Percentiles rank a stretch among this genome's conserved stretches.
phyloP scores from a whole-genome alignment of 2,113 vertebrate genomes.

The Thunnus thynnus region DNA sequence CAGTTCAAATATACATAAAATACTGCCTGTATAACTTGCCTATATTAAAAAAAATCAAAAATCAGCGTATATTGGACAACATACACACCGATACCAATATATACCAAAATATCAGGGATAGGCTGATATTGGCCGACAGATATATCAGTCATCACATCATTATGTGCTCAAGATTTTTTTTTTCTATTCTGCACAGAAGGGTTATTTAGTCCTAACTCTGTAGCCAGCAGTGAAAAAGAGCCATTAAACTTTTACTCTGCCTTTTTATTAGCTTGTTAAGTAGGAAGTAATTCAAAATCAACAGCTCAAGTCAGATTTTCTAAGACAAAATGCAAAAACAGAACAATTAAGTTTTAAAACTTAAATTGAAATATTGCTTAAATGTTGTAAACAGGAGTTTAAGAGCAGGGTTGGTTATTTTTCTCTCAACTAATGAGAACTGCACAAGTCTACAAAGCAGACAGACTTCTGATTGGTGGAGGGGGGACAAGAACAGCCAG shows the following conservation, averaged over 20 bases:
- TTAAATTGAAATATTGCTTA: neutral
- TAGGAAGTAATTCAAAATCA: slow-evolving; percentile 17
- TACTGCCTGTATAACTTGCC: no score
- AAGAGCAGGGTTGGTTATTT: no score
- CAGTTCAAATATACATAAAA: no score
- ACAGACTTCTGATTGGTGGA: neutral
- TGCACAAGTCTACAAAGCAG: neutral
- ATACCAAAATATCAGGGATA: no score
- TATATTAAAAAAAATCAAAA: no score
- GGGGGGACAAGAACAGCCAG: neutral
- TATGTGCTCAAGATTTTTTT: slow-evolving; percentile 21
- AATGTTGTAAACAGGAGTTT: no score
- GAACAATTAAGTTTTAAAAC: neutral
- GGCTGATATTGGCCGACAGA: no score
- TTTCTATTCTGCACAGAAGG: neutral
- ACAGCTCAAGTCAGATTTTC: neutral
- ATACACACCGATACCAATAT: no score
- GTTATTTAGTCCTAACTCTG: slow-evolving; percentile 30
- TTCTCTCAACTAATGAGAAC: neutral
- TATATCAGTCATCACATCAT: neutral
- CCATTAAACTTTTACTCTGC: slow-evolving; percentile 10
- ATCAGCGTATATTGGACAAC: no score
- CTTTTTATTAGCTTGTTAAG: slow-evolving; percentile 30
- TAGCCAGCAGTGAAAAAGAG: neutral
- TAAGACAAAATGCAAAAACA: neutral